Base-by-base conservation (phyloP, 2,888 invertebrate species). In the Heliconius erato region DNA sequence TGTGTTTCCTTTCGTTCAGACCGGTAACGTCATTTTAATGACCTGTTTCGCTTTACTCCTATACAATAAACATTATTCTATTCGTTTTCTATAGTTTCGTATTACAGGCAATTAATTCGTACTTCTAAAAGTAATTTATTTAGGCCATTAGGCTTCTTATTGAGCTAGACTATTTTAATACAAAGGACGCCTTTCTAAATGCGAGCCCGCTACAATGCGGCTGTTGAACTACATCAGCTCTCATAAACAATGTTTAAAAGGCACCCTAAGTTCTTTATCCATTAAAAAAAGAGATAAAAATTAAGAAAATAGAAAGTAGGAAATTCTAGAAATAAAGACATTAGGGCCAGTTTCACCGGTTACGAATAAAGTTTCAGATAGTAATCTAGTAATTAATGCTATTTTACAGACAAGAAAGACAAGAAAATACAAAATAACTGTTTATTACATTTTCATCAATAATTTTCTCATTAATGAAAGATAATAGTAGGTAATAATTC, bases 21-120 rank as follows among this genome's bases (percentile, higher is more conserved):
- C 32, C 49, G 49, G 80, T 80, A 93, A 92, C 92, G 90, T 85
- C 91, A 91, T 89, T 92, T 91, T 93, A 91, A 93, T 91, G 92
- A 92, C 89, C 90, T 89, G 40, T 40, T 86, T 76, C 63, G 35
- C 32, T 74, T 74, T 74, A 14, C 32, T 59, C 35, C n/a, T 35
- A 76, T 35, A 83, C 80, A 59, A 44, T 40, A 65, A 12, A 28
- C 19, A 67, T 44, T 67, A 40, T 78, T 67, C 44, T 78, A 65
- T 78, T 67, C 35, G 14, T 78, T 35, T 77, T 78, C 65, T 59
- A 74, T 59, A 54, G 32, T 59, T 12, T 23, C n/a, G 23, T 32
- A 74, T 59, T 32, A 76, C 35, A 76, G 32, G 14, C 76, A 63
- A 76, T 76, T 63, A 76, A 76, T 76, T 63, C n/a, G 16, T n/a